Evolutionary conservation across 92 coral and sea anemone genomes (phyloP).

Genomic region (Epizoanthus scotinus): DNA sequence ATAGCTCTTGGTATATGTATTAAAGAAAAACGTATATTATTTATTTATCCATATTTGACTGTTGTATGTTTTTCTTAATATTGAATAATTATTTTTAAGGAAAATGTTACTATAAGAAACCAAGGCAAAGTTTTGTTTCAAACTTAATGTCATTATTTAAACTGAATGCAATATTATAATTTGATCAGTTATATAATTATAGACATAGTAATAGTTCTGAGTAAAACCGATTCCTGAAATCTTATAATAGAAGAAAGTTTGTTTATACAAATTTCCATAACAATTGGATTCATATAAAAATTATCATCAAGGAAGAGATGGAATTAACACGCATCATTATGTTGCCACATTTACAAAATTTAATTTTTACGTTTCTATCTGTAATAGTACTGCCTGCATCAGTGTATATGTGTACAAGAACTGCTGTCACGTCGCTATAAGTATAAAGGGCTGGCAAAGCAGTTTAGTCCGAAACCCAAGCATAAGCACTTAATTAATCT

Average conservation of each 20-base stretch:
- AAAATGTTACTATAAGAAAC: background rate
- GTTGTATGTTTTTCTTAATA: background rate
- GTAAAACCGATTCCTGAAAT: no score
- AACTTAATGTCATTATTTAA: background rate
- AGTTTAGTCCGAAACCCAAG: no score
- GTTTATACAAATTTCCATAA: background rate
- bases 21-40: background rate
- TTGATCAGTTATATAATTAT: no score
- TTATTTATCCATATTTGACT: slow-evolving; percentile 20
- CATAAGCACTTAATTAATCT: no score
- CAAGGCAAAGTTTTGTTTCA: background rate
- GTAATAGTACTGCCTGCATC: slow-evolving; percentile 10
- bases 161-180: no score
- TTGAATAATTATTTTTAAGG: background rate
- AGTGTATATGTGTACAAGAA: no score
- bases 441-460: no score
- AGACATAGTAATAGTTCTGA: no score
- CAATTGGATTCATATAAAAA: background rate
- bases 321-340: background rate
- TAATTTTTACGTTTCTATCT: background rate
- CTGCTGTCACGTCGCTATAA: no score
- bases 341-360: slow-evolving; percentile 5
- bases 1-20: no score
- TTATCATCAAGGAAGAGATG: background rate
- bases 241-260: no score